Percentiles rank a stretch among this genome's conserved stretches.
phyloP scores from a whole-genome alignment of 2,113 vertebrate species.

The Bostrychus sinensis region DNA sequence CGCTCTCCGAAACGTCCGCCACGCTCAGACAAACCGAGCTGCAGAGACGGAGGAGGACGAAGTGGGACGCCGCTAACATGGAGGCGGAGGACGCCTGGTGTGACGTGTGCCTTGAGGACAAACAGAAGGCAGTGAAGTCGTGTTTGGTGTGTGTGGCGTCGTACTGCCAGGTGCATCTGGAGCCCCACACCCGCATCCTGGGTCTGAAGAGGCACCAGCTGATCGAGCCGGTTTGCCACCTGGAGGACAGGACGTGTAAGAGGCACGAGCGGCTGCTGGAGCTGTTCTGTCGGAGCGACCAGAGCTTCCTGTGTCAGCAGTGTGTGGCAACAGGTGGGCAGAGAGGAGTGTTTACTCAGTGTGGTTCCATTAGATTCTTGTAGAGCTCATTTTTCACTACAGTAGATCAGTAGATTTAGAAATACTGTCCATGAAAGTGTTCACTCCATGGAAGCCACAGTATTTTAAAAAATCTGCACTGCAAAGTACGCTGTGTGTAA shows the following conservation, averaged over 20 bases:
- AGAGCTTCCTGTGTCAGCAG: constrained; percentile 10
- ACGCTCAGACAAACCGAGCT: not conserved
- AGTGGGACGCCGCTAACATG: too few species aligned
- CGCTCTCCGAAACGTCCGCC: not conserved
- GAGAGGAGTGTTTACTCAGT: too few species aligned
- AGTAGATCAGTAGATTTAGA: too few species aligned
- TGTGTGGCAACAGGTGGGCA: too few species aligned
- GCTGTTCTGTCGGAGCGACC: constrained; percentile 14
- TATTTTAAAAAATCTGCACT: too few species aligned
- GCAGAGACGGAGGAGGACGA: not conserved
- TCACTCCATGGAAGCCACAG: too few species aligned
- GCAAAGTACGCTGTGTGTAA: too few species aligned
- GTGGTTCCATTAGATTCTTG: too few species aligned
- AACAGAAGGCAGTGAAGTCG: constrained; percentile 2
- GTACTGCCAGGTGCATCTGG: constrained; percentile 13
- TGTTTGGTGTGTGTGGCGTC: constrained; percentile 3
- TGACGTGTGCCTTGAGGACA: not conserved
- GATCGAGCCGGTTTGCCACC: constrained; percentile 7
- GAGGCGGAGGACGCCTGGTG: constrained; percentile 1
- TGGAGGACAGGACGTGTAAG: not conserved
- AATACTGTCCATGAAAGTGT: too few species aligned
- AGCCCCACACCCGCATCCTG: constrained; percentile 3
- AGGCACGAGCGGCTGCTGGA: constrained; percentile 2
- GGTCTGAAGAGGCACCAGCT: constrained; percentile 14
- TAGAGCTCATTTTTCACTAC: too few species aligned